Evolutionary conservation across 2,888 invertebrate genomes (phyloP), one percentile per base, ranked within the genome.

Genomic region (Synergus umbraculus): DNA sequence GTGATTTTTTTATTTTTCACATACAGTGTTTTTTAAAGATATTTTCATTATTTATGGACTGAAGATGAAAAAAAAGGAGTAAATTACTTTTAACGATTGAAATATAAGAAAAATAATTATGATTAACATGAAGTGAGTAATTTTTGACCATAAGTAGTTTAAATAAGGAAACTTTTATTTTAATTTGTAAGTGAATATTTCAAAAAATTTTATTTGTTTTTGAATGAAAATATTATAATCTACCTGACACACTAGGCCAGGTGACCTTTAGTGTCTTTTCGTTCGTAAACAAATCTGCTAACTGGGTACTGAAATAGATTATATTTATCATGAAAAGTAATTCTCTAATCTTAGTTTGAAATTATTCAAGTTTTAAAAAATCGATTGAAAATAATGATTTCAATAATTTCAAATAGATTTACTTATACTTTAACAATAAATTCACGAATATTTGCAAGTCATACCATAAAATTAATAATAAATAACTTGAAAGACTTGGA

Each of bases 1-100:
- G 83, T 82, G 44, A 44, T 29, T 60, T 60, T 22, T 4, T 22
- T 44, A 18, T 18, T 67, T 12, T 46, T 67, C 7, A 3, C 7
- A 3, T 4, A 4, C 37, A 64, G 37, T 67, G 22, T 67, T 37
- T 41, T 44, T 43, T 5, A 4, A 5, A 22, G 0, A 54, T n/a
- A n/a, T 54, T 54, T n/a, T 54, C 2, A n/a, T 54, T 8, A 3
- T 54, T 54, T 8, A 2, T 2, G n/a, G n/a, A n/a, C 7, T 2
- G 7, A 37, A 37, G 37, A 37, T 7, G 37, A 37, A 37, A 7
- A 7, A 37, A 37, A 37, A 4, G 29, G 3, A 29, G 29, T 29
- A 29, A 29, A 29, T 29, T 29, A 29, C 29, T 29, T 29, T 3
- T 29, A 3, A 29, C 0, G 3, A 29, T 29, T 29, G 29, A 29